Conservation (phyloP, 2,113 vertebrate genomes). For the Xenotilapia longispinis region DNA sequence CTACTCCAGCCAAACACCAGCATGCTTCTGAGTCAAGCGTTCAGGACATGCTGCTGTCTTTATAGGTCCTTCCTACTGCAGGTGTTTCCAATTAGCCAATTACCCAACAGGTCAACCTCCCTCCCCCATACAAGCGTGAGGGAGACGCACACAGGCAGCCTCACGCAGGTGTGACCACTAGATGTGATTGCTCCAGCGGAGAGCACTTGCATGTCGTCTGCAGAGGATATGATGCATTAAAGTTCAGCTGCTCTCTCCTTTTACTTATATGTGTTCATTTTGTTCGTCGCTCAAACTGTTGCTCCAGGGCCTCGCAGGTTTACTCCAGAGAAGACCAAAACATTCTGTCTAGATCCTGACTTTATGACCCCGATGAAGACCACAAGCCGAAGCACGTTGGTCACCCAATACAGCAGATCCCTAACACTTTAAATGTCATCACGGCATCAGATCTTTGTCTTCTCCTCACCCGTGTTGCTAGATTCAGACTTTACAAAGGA, state of each 20-base stretch:
- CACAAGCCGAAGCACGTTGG: not conserved
- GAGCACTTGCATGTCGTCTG: not conserved
- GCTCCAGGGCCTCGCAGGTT: not conserved
- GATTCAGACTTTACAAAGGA: not conserved
- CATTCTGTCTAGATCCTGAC: not conserved
- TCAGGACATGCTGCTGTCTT: not conserved
- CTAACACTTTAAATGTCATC: not conserved
- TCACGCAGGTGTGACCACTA: not conserved
- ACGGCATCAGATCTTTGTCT: not conserved
- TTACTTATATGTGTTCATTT: not conserved
- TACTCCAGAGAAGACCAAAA: not conserved
- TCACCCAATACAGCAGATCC: not conserved
- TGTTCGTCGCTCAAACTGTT: not conserved
- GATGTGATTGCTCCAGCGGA: not conserved
- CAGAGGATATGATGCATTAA: not conserved
- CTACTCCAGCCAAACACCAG: no score
- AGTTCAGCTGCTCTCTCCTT: not conserved
- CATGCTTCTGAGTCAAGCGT: accelerated
- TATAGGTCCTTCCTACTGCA: accelerated
- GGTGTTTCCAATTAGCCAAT: not conserved
- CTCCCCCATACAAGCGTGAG: accelerated
- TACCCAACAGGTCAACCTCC: not conserved
- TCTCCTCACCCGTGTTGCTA: not conserved
- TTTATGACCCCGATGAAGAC: not conserved
- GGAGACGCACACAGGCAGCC: not conserved